Evolutionary conservation across 1,140 invertebrate species (phyloP), one percentile per base, ranked within the genome.

Genomic region (Aplysia californica): DNA sequence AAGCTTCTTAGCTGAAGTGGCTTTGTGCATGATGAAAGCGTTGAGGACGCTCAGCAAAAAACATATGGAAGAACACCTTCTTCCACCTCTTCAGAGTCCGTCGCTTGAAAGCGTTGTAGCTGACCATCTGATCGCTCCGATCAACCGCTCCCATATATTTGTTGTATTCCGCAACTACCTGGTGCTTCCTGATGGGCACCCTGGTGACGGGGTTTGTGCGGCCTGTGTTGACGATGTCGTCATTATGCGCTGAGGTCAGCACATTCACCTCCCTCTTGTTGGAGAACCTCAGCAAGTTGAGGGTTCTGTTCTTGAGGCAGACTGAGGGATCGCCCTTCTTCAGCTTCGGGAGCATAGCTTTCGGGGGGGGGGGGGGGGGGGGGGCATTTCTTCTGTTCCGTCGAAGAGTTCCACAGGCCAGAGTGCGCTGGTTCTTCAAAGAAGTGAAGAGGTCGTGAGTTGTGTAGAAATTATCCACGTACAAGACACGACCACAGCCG

Each of bases 181-280:
- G 26, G 15, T 18, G 33, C 23, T 67, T 67, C 5, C 29, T 20
- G 36, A 67, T 67, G 26, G 26, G 26, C 23, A 10, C 26, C 18
- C 36, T 67, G 15, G 65, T 67, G 15, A 31, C 35, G 23, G 29
- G 33, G 29, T 67, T 38, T 10, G 15, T 67, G 15, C 36, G 29
- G 26, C 65, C 65, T 10, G 35, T 67, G 4, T 36, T 33, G 26
- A 67, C 65, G 15, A 29, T 33, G 29, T 67, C 36, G 26, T 5
- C 35, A 10, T 36, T 23, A 36, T 67, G 33, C 4, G 35, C 35
- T 20, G 65, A 33, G 6, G 65, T 67, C 26, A 67, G 65, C 4
- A 67, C 29, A 5, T 36, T 36, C 18, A 67, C 65, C 15, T 67
- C 65, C 35, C 23, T 67, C 23, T 67, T 67, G 65, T 67, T 33